Conservation (phyloP, 2,113 vertebrate genomes). For the Hypomesus transpacificus region DNA sequence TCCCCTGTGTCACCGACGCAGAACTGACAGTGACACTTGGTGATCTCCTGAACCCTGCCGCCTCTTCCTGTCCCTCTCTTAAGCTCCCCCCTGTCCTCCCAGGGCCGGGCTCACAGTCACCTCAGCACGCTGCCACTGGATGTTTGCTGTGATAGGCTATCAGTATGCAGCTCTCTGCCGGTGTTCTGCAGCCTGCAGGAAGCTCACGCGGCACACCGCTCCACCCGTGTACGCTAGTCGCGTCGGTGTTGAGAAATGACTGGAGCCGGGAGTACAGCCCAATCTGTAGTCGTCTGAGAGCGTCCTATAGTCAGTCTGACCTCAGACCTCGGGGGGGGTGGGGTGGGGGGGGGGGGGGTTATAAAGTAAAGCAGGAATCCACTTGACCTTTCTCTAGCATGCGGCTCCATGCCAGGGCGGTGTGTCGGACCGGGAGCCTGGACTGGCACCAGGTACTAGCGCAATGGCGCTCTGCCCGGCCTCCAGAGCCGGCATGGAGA, state of each 20-base stretch:
- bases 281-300: not conserved
- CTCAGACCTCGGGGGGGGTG: not conserved
- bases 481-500: constrained; percentile 23
- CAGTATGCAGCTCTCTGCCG: constrained; percentile 30
- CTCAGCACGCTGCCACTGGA: too few species aligned
- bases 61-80: constrained; percentile 3
- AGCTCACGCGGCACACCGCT: not conserved
- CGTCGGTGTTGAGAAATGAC: too few species aligned
- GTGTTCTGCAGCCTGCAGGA: too few species aligned
- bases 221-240: too few species aligned
- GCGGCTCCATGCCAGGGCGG: constrained; percentile 18
- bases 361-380: constrained; percentile 35
- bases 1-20: constrained; percentile 29
- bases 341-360: constrained; percentile 13
- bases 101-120: constrained; percentile 10
- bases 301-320: not conserved
- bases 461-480: constrained; percentile 28
- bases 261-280: too few species aligned
- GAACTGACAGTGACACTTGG: constrained; percentile 3
- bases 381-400: constrained; percentile 48
- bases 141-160: not conserved
- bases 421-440: constrained; percentile 35
- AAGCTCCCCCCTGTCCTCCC: constrained; percentile 11
- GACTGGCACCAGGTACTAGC: constrained; percentile 40
- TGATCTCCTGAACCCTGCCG: constrained; percentile 43